Percentiles rank a stretch among this genome's conserved stretches.
These are phyloP conservation scores for Megalonaias nervosa DNA, from an alignment of 1,140 invertebrate genomes.

Conservation along the genomic window DNA sequence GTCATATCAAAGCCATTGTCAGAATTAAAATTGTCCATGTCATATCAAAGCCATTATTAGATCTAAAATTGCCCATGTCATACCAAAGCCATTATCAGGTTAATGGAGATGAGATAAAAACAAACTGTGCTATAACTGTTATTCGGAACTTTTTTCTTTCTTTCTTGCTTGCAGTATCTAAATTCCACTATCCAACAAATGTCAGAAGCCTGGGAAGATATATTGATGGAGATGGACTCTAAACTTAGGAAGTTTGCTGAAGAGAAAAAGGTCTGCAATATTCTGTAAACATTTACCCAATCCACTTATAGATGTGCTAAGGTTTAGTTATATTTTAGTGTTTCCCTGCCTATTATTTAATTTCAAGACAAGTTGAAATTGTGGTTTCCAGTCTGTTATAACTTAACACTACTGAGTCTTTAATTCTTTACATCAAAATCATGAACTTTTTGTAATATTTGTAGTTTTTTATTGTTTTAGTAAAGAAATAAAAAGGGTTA, in stretches of 20 bases:
- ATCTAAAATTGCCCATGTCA: no score
- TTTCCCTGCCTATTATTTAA: not conserved
- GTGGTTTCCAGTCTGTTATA: not conserved
- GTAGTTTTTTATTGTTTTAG: no score
- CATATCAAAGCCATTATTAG: no score
- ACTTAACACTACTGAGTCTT: not conserved
- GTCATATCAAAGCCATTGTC: no score
- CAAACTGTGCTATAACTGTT: no score
- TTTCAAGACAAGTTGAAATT: not conserved
- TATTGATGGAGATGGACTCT: conserved; percentile 93
- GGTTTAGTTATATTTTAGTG: not conserved
- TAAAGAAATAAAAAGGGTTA: no score
- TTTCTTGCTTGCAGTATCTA: conserved; percentile 66
- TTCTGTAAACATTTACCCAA: not conserved
- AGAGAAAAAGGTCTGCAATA: conserved; percentile 72
- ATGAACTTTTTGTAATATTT: no score
- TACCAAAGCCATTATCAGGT: no score
- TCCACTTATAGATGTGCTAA: not conserved
- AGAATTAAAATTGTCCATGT: no score
- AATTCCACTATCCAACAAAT: conserved; percentile 77
- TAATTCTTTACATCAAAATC: no score
- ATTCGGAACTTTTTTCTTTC: not conserved
- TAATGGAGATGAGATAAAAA: no score
- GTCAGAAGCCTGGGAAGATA: conserved; percentile 94
- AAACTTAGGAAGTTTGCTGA: conserved; percentile 92